Conservation (phyloP, 2,888 invertebrate genomes). For the Leuctra nigra region DNA sequence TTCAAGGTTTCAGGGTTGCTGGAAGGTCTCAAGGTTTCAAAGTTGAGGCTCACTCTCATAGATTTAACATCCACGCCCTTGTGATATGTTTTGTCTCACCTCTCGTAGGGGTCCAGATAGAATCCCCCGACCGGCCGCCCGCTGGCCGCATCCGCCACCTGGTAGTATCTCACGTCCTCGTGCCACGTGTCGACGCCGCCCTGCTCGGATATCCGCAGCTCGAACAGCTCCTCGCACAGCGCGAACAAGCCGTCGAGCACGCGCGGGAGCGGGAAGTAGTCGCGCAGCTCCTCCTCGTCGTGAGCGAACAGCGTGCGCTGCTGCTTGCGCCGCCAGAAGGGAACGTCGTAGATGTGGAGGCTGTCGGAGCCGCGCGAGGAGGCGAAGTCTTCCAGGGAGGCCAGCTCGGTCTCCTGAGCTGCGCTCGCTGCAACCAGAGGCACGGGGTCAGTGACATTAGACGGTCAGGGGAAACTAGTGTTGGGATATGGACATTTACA, state of each 20-base stretch:
- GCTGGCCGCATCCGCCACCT: conserved; percentile 63
- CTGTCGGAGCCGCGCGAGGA: conserved; percentile 55
- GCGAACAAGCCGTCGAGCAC: conserved; percentile 75
- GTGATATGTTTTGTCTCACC: conserved; percentile 31
- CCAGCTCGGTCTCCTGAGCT: conserved; percentile 69
- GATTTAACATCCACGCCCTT: too few species aligned
- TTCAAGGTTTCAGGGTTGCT: too few species aligned
- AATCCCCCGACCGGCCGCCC: conserved; percentile 69
- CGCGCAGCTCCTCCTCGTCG: conserved; percentile 62
- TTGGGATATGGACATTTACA: too few species aligned
- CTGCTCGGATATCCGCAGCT: conserved; percentile 63
- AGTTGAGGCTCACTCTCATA: too few species aligned
- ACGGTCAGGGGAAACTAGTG: too few species aligned
- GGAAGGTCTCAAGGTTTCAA: too few species aligned
- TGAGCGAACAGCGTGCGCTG: conserved; percentile 51
- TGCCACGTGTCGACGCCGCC: conserved; percentile 71
- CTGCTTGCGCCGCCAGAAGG: conserved; percentile 81
- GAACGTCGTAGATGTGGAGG: conserved; percentile 76
- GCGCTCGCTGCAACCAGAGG: conserved; percentile 67
- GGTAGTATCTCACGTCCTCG: conserved; percentile 74
- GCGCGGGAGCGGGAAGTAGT: conserved; percentile 75
- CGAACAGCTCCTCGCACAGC: conserved; percentile 70
- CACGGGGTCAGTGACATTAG: too few species aligned
- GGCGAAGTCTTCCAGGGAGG: conserved; percentile 65
- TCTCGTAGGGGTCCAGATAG: conserved; percentile 74